Evolutionary conservation across 2,797 vertebrate genomes (phyloP).

Genomic region (Karalla daura): DNA sequence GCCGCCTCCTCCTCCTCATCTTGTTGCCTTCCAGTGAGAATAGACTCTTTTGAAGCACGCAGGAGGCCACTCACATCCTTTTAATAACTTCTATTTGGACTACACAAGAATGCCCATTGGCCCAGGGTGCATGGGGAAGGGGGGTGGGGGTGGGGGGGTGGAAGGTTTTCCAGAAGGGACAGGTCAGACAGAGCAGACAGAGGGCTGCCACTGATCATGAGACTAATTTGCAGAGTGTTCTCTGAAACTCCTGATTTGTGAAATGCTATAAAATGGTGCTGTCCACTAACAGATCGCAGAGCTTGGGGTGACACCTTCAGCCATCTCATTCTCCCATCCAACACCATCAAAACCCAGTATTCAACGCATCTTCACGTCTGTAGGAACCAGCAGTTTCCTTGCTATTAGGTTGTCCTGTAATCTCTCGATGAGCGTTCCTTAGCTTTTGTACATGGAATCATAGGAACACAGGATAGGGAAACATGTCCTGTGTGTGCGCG

Average conservation of each 20-base stretch:
- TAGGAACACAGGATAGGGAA: no score
- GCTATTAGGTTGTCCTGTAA: no score
- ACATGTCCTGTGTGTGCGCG: no score
- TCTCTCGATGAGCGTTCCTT: no score
- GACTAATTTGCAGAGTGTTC: neutral
- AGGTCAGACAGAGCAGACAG: neutral
- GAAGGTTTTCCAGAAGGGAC: neutral
- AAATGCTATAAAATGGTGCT: neutral
- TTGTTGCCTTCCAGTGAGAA: slow-evolving; percentile 16
- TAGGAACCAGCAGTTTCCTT: no score
- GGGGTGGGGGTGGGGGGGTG: neutral
- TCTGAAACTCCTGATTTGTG: neutral
- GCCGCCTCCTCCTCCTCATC: slow-evolving; percentile 24
- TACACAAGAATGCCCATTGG: neutral
- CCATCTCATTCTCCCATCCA: neutral
- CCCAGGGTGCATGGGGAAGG: neutral
- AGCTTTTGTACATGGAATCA: no score
- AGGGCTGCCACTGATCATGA: neutral
- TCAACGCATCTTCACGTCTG: no score
- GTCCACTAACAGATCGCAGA: neutral
- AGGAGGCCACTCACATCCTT: neutral
- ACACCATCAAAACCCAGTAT: no score
- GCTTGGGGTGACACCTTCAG: neutral
- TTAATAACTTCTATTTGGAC: neutral
- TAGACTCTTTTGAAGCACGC: slow-evolving; percentile 6